Evolutionary conservation across 2,113 vertebrate species (phyloP), one percentile per base, ranked within the genome.

Genomic region (Chloroceryle aenea): DNA sequence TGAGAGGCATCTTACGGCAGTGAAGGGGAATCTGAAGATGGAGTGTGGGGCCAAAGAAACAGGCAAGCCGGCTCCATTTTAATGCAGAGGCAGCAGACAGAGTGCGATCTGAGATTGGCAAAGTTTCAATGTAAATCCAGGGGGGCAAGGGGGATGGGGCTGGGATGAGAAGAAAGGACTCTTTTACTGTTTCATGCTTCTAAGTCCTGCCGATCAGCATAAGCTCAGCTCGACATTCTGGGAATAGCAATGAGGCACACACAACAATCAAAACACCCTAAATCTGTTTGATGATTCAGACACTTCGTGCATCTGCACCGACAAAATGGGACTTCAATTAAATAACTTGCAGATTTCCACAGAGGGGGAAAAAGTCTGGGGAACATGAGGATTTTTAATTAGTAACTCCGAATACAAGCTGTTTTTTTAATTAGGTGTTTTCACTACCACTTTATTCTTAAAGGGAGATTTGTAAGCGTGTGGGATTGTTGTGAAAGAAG

Each of bases 221-320:
- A 97, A 98, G 97, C 98, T 97, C 94, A 92, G 95, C 97, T 97
- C 96, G 97, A 98, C 98, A 98, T 98, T 98, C 97, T 93, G 97
- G 95, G 98, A 98, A 98, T 98, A 98, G 98, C 98, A 99, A 99
- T 98, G 98, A 99, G 98, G 97, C 89, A 58, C 97, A 89, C 97
- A 97, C 97, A 97, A 97, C 98, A 97, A 97, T 97, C 97, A 97
- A 97, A 98, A 98, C 97, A 97, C 97, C 96, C 97, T 96, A 98
- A 97, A 97, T 97, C 97, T 97, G 97, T 97, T 98, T 98, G 98
- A 97, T 97, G 98, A 98, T 97, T 97, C 98, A 98, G 97, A 97
- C 97, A 96, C 97, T 93, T 96, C 86, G 81, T 97, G 95, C 98
- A 98, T 98, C 97, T 98, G 98, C 94, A 97, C 97, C 85, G 58